Conservation (phyloP, 2,113 vertebrate genomes). For the Setophaga petechia region DNA sequence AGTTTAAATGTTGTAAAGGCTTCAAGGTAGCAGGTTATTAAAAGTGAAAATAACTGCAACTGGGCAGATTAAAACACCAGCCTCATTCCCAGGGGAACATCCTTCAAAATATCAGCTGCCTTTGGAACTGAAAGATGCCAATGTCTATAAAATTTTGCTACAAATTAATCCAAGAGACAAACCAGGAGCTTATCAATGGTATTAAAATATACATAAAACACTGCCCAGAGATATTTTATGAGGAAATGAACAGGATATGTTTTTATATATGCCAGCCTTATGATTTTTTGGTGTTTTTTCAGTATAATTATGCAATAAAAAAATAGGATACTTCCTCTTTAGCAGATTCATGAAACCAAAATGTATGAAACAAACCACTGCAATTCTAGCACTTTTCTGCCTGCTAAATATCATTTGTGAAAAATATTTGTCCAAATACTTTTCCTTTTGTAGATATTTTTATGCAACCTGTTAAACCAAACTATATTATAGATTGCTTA, state of each 20-base stretch:
- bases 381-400: neutral
- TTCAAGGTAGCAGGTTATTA: neutral
- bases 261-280: neutral
- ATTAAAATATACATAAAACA: neutral
- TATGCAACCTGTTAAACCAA: neutral
- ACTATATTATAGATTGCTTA: neutral
- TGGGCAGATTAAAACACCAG: neutral
- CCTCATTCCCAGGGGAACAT: neutral
- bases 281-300: neutral
- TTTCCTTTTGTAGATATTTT: neutral
- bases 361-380: neutral
- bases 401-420: neutral
- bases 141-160: neutral
- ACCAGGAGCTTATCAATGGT: neutral
- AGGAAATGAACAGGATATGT: neutral
- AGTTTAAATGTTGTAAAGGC: neutral
- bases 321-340: neutral
- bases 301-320: neutral
- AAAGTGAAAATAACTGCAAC: neutral
- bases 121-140: neutral
- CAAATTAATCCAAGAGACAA: neutral
- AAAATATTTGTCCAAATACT: neutral
- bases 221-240: neutral
- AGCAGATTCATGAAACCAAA: neutral
- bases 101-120: neutral